Conservation (phyloP, 2,888 invertebrate species). For the Rhopalosiphum nymphaeae region DNA sequence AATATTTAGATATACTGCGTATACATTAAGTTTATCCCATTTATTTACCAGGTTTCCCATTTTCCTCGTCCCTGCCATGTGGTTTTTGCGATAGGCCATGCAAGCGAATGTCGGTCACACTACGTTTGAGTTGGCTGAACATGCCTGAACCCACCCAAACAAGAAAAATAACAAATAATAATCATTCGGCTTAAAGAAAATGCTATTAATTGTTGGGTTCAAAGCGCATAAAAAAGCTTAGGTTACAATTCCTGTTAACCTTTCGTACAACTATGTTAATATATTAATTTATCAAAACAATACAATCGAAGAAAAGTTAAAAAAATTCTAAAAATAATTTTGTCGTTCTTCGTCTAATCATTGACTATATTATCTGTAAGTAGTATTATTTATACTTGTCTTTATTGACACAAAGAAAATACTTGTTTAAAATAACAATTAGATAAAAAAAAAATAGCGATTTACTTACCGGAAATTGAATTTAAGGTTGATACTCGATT, state of each 20-base stretch:
- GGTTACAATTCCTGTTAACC: slow-evolving; percentile 1
- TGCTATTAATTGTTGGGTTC: slow-evolving; percentile 39
- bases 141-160: slow-evolving; percentile 76
- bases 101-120: slow-evolving; percentile 87
- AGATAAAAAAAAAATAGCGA: neutral
- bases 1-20: neutral
- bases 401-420: slow-evolving; percentile 38
- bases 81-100: slow-evolving; percentile 67
- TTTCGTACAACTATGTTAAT: slow-evolving; percentile 35
- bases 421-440: slow-evolving; percentile 18
- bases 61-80: slow-evolving; percentile 66
- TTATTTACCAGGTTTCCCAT: slow-evolving; percentile 63
- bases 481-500: slow-evolving; percentile 77
- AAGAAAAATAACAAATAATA: slow-evolving; percentile 61
- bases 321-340: slow-evolving; percentile 25
- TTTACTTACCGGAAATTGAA: slow-evolving; percentile 79
- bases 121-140: slow-evolving; percentile 89
- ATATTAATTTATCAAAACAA: slow-evolving; percentile 24
- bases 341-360: slow-evolving; percentile 1
- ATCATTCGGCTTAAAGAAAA: slow-evolving; percentile 44
- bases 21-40: neutral
- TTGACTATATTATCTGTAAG: slow-evolving; percentile 41
- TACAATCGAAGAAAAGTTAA: neutral
- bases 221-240: slow-evolving; percentile 59
- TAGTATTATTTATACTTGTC: slow-evolving; percentile 39